These are phyloP conservation scores for Heptranchias perlo DNA, from an alignment of 2,113 vertebrate genomes.

Conservation along the genomic window DNA sequence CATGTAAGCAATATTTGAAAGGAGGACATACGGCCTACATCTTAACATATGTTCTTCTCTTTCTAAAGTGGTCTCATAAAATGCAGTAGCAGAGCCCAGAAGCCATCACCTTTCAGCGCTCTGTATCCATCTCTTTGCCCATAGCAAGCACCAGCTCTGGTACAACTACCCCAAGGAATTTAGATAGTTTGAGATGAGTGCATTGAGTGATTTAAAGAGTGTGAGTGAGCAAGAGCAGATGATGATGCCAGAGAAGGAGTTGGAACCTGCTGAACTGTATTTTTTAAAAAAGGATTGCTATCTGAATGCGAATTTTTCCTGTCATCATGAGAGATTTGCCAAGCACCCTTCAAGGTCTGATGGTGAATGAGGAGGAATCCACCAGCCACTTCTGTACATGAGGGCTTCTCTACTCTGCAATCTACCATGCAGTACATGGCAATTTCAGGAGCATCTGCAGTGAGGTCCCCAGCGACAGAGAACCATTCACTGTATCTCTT, in stretches of 20 bases:
- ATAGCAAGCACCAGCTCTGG: not conserved
- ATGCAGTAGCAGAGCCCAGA: not conserved
- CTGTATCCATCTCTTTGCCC: not conserved
- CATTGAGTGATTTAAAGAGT: not conserved
- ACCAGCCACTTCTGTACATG: not conserved
- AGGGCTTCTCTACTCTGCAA: not conserved
- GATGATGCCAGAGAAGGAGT: not conserved
- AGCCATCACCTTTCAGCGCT: not conserved
- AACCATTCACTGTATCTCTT: not conserved
- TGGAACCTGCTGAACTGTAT: not conserved
- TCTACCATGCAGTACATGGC: not conserved
- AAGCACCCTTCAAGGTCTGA: not conserved
- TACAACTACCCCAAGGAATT: not conserved
- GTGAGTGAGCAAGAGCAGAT: not conserved
- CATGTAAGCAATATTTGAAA: not conserved
- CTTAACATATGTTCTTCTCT: not conserved
- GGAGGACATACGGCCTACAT: not conserved
- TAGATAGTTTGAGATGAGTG: not conserved
- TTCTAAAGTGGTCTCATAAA: not conserved
- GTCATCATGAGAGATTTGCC: not conserved
- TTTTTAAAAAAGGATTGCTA: not conserved
- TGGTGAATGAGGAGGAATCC: not conserved
- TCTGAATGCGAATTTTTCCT: not conserved
- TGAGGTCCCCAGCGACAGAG: not conserved
- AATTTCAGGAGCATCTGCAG: not conserved